Base-by-base conservation (phyloP, 2,888 invertebrate species). In the Atherix ibis region DNA sequence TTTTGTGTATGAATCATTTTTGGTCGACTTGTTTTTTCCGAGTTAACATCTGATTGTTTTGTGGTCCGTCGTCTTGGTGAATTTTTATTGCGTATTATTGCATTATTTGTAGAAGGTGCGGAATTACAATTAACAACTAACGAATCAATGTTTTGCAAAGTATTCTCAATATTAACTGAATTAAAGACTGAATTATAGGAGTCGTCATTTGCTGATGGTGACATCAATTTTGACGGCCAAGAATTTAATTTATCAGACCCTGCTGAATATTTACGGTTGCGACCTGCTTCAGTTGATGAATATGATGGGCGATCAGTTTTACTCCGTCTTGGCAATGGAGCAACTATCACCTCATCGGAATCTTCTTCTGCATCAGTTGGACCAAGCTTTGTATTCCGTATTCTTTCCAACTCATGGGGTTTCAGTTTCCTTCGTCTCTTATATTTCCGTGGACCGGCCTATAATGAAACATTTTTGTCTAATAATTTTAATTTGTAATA, bases 1-100 rank as follows among this genome's bases (percentile, higher is more conserved):
- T 73, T 76, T 50, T 76, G 75, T 0, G 81, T 81, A 52, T 80
- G 80, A 45, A 81, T 81, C 80, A 81, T 80, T 49, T 74, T 74
- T 4, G 79, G 78, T 18, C 78, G 65, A 2, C 70, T 64, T 5
- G 65, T 64, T 29, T 39, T 40, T 27, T 44, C 45, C 9, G 36
- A 14, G 3, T 46, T 31, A 17, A 42, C 31, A 22, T 34, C 18
- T 13, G 43, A 30, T 42, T 43, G 38, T 42, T 45, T 37, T 38
- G 37, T 38, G 34, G 40, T 40, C 39, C 40, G 43, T 26, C 43
- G 44, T 35, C 44, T 45, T 38, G 45, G 48, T 36, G 46, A 43
- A 28, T 48, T 40, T 44, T 53, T 37, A 44, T 24, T 14, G 26
- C 40, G 36, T 17, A 37, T 17, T 36, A 41, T 3, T 27, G 49